Base-by-base conservation (phyloP, 2,113 vertebrate genomes). In the Phainopepla nitens region DNA sequence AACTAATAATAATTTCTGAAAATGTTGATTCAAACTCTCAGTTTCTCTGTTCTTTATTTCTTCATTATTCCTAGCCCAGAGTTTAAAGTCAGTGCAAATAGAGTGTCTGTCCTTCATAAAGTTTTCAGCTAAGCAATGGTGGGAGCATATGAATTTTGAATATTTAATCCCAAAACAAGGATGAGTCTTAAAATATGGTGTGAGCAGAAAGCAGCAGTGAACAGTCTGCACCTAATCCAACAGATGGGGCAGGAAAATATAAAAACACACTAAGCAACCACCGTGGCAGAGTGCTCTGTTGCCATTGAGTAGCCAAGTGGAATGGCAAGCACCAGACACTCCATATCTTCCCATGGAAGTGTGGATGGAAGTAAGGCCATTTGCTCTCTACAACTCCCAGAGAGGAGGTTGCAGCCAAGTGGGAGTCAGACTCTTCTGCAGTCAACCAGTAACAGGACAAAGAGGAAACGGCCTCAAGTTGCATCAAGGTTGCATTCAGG, bases 311-410 rank as follows among this genome's bases (percentile, higher is more conserved):
- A 16, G 49, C 45, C 56, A 54, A 29, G 64, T 84, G 42, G 82
- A 87, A 53, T 2, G 10, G 24, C 1, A 3, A 78, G 31, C 27
- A 57, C 28, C 0, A 0, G 4, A 69, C 31, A 61, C 28, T 22
- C 15, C 0, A 0, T 4, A 27, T 23, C 29, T 33, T 69, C 13
- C 42, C 50, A 24, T 6, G n/a, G 57, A 42, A 44, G 27, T 3
- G 2, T 29, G 36, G 45, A 35, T 28, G 20, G 28, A 53, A 60
- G n/a, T 25, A 68, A n/a, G 15, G 21, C 21, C 29, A 54, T 42
- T 69, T 69, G 7, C 5, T 54, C 60, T 18, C 29, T 49, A 44
- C 25, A 61, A 1, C n/a, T 31, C 35, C 15, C 25, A 54, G 54
- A 47, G 22, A 69, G 21, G 12, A 41, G 29, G 18, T 0, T 49